Evolutionary conservation across 2,113 vertebrate genomes (phyloP).

Genomic region (Abramis brama): DNA sequence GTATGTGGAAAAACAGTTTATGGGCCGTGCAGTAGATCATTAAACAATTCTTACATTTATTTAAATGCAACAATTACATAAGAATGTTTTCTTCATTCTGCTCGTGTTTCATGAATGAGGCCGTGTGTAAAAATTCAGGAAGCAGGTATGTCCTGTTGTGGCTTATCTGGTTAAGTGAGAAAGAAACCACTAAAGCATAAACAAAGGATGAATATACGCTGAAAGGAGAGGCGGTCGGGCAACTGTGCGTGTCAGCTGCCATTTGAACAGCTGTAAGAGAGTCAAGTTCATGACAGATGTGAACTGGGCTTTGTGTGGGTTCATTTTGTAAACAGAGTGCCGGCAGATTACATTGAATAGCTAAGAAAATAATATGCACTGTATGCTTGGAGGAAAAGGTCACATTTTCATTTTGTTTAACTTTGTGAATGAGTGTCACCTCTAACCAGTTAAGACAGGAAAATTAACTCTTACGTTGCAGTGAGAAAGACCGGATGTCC

Average conservation of each 20-base stretch:
- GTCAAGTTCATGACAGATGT: conserved; percentile 3
- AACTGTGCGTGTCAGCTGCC: conserved; percentile 40
- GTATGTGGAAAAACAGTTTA: neutral
- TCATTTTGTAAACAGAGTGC: neutral
- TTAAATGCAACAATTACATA: neutral
- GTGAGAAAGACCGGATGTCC: conserved; percentile 1
- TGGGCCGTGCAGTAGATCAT: neutral
- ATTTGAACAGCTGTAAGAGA: conserved; percentile 15
- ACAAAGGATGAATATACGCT: neutral
- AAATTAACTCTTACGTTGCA: conserved; percentile 44
- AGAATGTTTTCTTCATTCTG: neutral
- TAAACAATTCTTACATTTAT: neutral
- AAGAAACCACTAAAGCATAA: neutral
- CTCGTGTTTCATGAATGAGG: neutral
- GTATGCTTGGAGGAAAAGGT: neutral
- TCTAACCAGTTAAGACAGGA: neutral
- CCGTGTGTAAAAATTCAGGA: neutral
- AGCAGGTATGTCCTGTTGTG: conserved; percentile 19
- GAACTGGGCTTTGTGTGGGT: neutral
- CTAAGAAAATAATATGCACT: neutral
- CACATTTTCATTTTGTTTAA: neutral
- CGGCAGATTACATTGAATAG: neutral
- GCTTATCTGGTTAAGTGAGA: conserved; percentile 2
- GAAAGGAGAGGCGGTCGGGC: conserved; percentile 23
- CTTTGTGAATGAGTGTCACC: neutral